Base-by-base conservation (phyloP, 2,797 vertebrate species). In the Brachymystax lenok region DNA sequence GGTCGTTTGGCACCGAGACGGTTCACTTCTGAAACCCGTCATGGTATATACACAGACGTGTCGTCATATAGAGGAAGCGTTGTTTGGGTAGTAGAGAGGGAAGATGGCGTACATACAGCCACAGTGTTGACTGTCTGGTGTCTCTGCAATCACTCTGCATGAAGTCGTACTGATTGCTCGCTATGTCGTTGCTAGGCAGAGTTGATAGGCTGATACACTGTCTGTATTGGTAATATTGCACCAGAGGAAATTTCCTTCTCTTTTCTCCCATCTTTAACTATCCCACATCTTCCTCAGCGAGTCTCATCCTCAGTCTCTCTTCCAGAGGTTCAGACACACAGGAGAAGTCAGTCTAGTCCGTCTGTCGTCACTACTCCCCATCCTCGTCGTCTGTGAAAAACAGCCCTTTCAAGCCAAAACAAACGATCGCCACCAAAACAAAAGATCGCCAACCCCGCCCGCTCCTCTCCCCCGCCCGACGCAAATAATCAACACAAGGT, bases 151-250 rank as follows among this genome's bases (percentile, higher is more conserved):
- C 77, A 82, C 82, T 82, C 30, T 0, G 73, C 80, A 46, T 46
- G 40, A 10, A 46, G 40, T 46, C 40, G 40, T 46, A 3, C 40
- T 46, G 40, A 3, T 46, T 46, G 40, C 40, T 46, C 40, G 40
- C 40, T 46, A 13, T 46, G 30, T n/a, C 71, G 86, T 89, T 86
- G 87, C 85, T 79, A 80, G 86, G 87, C 83, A 88, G 88, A 87
- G 78, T 90, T 85, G 77, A 68, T 74, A 30, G 61, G 21, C 61
- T 33, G 67, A 30, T 1, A 35, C 33, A 21, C 28, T 7, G 2
- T 19, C 27, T 33, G 67, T 35, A 17, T 19, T 40, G 67, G 52
- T 46, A 46, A 46, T 12, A 40, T 40, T 10, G 40, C 14, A 54
- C 52, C 17, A 54, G 52, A 54, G 17, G 52, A 54, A 12, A 24